Evolutionary conservation across 2,888 invertebrate genomes (phyloP), one percentile per base, ranked within the genome.

Genomic region (Xestia xanthographa): DNA sequence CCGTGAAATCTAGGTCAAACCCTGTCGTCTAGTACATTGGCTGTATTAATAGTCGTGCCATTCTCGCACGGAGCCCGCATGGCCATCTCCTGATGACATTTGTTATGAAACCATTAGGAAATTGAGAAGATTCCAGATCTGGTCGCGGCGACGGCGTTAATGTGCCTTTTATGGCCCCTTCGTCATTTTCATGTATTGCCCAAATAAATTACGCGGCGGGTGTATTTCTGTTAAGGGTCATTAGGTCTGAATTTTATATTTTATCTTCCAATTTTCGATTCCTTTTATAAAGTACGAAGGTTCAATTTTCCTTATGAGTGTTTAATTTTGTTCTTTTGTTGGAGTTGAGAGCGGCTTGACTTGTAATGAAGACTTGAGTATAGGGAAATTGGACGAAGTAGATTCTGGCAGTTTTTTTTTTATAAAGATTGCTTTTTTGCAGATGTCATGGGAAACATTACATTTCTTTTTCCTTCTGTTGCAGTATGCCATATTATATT

Each of bases 91-190:
- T 80, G 78, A 88, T 87, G 91, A 90, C 89, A 91, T 91, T 91
- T 87, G 84, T 90, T 90, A 91, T 89, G 80, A 82, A 90, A 86
- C 92, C 91, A 92, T 94, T 93, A 93, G 87, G 90, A 90, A 91
- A 94, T 93, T 92, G 92, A 92, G 90, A 86, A 89, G 90, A 94
- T 94, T 92, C 93, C 92, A 90, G 83, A 82, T 79, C 85, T 88
- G 80, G 75, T 85, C 82, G 75, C 85, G 85, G 79, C 88, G 87
- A 81, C 83, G 72, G 75, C 75, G 82, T 80, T 92, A 91, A 92
- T 91, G 89, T 86, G 83, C 86, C 86, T 90, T 92, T 94, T 92
- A 94, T 92, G 86, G 89, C 88, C 92, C 90, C 89, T 93, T 91
- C 85, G 89, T 93, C 91, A 92, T 92, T 87, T 87, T 89, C 88